Conservation (phyloP, 2,888 invertebrate species). For the Diogma glabrata region DNA sequence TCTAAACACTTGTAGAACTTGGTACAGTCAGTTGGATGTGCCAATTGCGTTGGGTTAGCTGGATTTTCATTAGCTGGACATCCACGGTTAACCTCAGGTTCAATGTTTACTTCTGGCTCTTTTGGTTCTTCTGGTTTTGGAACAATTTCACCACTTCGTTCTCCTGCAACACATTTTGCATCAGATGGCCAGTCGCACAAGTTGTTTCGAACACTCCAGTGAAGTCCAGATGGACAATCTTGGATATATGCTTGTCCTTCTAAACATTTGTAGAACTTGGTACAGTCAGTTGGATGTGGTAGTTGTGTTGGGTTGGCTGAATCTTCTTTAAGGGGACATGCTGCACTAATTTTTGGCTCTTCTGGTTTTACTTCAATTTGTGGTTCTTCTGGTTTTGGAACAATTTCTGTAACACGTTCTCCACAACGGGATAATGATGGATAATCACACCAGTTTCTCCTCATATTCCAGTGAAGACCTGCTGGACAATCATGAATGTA, state of each 20-base stretch:
- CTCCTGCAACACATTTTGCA: too few species aligned
- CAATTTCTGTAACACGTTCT: not conserved
- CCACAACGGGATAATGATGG: not conserved
- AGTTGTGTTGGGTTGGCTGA: not conserved
- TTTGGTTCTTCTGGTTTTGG: too few species aligned
- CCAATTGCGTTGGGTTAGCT: slow-evolving; percentile 3
- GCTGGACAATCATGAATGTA: not conserved
- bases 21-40: slow-evolving; percentile 11
- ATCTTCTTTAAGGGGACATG: not conserved
- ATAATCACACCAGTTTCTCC: not conserved
- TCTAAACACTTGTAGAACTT: slow-evolving; percentile 15
- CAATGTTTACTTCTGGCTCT: too few species aligned
- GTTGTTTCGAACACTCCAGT: slow-evolving; percentile 10
- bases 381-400: not conserved
- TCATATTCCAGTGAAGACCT: not conserved
- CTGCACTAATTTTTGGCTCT: too few species aligned
- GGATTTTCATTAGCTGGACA: not conserved
- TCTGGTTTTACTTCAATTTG: too few species aligned
- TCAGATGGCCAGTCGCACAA: slow-evolving; percentile 11
- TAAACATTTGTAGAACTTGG: slow-evolving; percentile 14
- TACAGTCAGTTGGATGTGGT: slow-evolving; percentile 12
- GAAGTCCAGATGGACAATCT: slow-evolving; percentile 11
- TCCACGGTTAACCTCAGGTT: too few species aligned
- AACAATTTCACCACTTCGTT: too few species aligned
- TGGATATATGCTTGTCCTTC: slow-evolving; percentile 10